A percentile compares a stretch with the other conserved stretches of the same genome.
These are phyloP conservation scores for Isichthys henryi DNA, from an alignment of 2,113 vertebrate genomes.

Conservation along the genomic window DNA sequence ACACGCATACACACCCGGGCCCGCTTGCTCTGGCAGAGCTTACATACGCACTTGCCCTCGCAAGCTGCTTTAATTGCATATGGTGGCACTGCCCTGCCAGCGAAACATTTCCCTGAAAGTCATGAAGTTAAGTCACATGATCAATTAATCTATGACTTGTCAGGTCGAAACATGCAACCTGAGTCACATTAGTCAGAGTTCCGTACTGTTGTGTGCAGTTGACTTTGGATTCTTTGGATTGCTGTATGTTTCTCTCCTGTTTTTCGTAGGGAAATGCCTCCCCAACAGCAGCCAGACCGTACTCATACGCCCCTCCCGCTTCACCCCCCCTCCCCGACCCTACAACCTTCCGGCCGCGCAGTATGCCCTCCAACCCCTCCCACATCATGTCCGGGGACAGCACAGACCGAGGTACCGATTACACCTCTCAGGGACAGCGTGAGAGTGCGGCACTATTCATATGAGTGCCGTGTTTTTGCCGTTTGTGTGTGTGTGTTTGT, in stretches of 20 bases:
- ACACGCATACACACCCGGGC: no score
- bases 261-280: slow-evolving; percentile 40
- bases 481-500: background rate
- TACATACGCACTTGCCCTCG: no score
- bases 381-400: slow-evolving; percentile 42
- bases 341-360: slow-evolving; percentile 38
- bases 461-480: background rate
- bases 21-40: background rate
- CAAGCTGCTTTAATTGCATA: background rate
- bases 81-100: background rate
- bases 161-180: background rate
- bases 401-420: slow-evolving; percentile 53
- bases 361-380: slow-evolving; percentile 36
- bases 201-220: background rate
- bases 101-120: background rate
- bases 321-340: slow-evolving; percentile 16
- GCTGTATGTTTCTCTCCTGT: background rate
- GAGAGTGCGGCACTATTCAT: background rate
- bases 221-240: background rate
- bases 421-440: background rate
- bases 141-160: background rate
- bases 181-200: background rate
- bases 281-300: slow-evolving; percentile 33
- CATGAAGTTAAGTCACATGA: background rate
- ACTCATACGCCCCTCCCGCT: slow-evolving; percentile 26